These are phyloP conservation scores for Cephalotes varians DNA, from an alignment of 2,888 invertebrate genomes.

Conservation along the genomic window DNA sequence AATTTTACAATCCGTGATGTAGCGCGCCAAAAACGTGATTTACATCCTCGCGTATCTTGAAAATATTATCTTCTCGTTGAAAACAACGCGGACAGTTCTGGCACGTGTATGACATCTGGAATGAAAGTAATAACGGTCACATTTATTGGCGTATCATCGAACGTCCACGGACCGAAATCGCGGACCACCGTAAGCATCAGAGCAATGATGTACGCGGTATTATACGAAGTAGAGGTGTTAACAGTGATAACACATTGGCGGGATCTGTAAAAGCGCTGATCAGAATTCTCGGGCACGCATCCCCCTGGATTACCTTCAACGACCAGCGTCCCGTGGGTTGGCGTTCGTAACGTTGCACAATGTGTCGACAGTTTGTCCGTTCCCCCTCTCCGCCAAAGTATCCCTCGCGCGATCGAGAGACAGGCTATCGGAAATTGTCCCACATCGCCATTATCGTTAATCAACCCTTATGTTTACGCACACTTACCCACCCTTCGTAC, in stretches of 20 bases:
- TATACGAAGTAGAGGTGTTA: slow-evolving; percentile 69
- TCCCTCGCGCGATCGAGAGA: slow-evolving; percentile 61
- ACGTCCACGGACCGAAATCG: slow-evolving; percentile 2
- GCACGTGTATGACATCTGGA: slow-evolving; percentile 16
- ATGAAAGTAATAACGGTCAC: slow-evolving; percentile 27
- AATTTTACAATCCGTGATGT: slow-evolving; percentile 2
- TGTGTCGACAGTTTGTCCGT: slow-evolving; percentile 65
- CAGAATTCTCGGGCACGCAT: slow-evolving; percentile 81
- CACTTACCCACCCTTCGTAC: slow-evolving; percentile 60
- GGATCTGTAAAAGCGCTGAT: slow-evolving; percentile 78
- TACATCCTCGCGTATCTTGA: slow-evolving; percentile 23
- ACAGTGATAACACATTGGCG: slow-evolving; percentile 79
- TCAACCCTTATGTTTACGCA: slow-evolving; percentile 75
- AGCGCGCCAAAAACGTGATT: slow-evolving; percentile 12
- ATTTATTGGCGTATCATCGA: slow-evolving; percentile 24
- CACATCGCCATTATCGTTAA: slow-evolving; percentile 75
- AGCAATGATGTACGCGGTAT: slow-evolving; percentile 59
- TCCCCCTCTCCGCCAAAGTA: slow-evolving; percentile 6
- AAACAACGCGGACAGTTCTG: slow-evolving; percentile 18
- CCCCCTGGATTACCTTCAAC: slow-evolving; percentile 78
- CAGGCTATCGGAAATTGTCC: slow-evolving; percentile 70
- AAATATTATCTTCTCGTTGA: slow-evolving; percentile 16
- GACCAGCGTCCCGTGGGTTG: slow-evolving; percentile 69
- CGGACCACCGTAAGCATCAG: neutral
- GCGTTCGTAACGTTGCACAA: slow-evolving; percentile 67